These are phyloP conservation scores for Bradypus variegatus DNA, from an alignment of 2,797 vertebrate genomes.

Conservation along the genomic window DNA sequence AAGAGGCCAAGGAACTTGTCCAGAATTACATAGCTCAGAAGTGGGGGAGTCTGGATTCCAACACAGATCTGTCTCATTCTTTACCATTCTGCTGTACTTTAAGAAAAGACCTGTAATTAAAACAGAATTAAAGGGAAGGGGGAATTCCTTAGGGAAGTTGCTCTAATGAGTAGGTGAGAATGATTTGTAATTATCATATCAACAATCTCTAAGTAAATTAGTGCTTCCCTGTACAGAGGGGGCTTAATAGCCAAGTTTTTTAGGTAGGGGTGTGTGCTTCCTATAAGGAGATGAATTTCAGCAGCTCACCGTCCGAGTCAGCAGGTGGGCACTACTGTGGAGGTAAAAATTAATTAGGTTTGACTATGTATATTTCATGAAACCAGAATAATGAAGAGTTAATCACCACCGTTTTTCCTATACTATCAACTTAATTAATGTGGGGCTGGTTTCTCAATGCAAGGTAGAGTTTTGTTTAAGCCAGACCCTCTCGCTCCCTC, in stretches of 20 bases:
- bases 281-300: not conserved
- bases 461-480: not conserved
- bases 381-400: not conserved
- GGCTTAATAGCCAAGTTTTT: not conserved
- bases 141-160: conserved; percentile 11
- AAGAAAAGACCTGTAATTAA: conserved; percentile 35
- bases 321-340: not conserved
- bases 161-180: conserved; percentile 47
- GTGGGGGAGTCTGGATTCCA: not conserved
- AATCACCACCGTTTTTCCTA: not conserved
- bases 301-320: not conserved
- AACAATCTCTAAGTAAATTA: conserved; percentile 30
- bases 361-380: not conserved
- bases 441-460: not conserved
- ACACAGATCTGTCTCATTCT: not conserved
- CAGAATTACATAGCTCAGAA: not conserved
- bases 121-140: not conserved
- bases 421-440: conserved; percentile 31
- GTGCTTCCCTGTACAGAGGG: not conserved
- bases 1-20: not conserved
- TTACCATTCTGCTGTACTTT: not conserved
- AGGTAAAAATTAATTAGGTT: conserved; percentile 27
- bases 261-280: not conserved
- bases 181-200: conserved; percentile 41
- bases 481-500: not conserved